Conservation (phyloP, 1,140 invertebrate species). For the Conus ventricosus region DNA sequence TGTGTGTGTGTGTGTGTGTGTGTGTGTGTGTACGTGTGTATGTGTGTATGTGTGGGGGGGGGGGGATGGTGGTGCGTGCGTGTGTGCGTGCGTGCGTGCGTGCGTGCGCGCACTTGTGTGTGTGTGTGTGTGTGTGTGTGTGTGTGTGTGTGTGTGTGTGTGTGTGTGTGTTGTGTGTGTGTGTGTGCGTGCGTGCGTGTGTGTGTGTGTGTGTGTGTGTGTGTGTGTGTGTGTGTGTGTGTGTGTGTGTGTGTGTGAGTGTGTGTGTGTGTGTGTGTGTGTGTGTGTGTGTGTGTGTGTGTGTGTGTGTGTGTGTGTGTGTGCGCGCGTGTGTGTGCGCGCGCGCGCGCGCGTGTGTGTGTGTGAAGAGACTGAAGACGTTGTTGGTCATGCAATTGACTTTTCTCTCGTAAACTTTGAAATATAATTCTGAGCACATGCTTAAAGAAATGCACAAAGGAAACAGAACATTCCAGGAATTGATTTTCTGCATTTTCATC, state of each 20-base stretch:
- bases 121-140: too few species aligned
- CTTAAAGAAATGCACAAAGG: not conserved
- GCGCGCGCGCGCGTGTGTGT: not conserved
- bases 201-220: slow-evolving; percentile 22
- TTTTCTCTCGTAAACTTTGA: not conserved
- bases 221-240: slow-evolving; percentile 17
- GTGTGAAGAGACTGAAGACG: not conserved
- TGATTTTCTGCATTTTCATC: not conserved
- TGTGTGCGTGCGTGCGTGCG: too few species aligned
- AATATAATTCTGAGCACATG: not conserved
- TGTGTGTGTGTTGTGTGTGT: too few species aligned
- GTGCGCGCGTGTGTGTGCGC: not conserved
- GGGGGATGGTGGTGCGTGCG: too few species aligned
- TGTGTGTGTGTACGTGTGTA: too few species aligned
- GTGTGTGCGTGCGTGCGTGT: slow-evolving; percentile 13
- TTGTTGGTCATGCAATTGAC: not conserved
- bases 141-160: too few species aligned
- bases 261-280: not conserved
- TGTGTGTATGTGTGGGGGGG: too few species aligned
- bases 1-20: too few species aligned
- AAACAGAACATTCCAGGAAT: not conserved
- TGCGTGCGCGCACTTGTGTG: too few species aligned
- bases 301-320: too few species aligned
- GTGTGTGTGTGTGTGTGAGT: not conserved
- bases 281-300: not conserved